These are phyloP conservation scores for Gobio occitaniae DNA, from an alignment of 2,797 vertebrate genomes.

Conservation along the genomic window DNA sequence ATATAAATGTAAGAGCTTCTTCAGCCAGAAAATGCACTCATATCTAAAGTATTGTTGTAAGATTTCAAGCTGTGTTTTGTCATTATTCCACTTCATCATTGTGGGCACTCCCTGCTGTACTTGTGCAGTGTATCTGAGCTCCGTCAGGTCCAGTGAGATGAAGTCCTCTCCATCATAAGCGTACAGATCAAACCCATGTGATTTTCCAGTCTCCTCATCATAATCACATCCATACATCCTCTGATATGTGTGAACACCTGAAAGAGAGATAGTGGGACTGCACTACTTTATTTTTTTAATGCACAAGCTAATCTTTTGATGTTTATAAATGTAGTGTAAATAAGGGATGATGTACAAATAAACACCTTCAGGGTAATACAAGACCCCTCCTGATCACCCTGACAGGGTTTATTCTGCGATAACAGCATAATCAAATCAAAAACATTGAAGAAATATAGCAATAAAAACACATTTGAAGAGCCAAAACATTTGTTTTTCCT, in stretches of 20 bases:
- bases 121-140: rapidly evolving
- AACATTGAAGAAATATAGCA: too few relatives aligned
- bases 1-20: rapidly evolving
- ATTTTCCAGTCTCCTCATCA: neutral
- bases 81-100: rapidly evolving
- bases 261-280: neutral
- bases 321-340: too few relatives aligned
- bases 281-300: too few relatives aligned
- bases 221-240: neutral
- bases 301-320: too few relatives aligned
- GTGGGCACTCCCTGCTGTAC: rapidly evolving
- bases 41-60: rapidly evolving
- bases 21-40: neutral
- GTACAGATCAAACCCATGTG: neutral
- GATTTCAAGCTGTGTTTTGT: rapidly evolving
- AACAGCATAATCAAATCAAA: too few relatives aligned
- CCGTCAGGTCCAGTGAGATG: conserved; percentile 15
- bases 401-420: too few relatives aligned
- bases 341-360: too few relatives aligned
- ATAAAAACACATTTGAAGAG: too few relatives aligned
- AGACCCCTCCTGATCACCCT: too few relatives aligned
- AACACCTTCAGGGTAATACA: too few relatives aligned
- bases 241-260: neutral
- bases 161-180: neutral
- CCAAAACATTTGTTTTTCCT: too few relatives aligned